phyloP scores from a whole-genome alignment of 1,140 invertebrate genomes.

The Drosophila rhopaloa region DNA sequence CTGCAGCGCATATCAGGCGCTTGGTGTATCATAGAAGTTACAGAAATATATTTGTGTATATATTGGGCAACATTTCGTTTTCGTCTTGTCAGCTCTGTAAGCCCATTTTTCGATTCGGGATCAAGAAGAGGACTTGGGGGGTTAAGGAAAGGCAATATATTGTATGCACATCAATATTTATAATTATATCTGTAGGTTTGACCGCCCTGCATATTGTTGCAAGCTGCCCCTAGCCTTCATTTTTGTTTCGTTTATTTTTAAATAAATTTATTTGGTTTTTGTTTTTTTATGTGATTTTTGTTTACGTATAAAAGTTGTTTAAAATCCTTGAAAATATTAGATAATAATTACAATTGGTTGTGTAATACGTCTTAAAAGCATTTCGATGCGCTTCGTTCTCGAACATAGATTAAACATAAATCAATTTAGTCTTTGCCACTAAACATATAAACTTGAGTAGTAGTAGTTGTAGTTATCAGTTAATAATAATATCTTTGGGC shows the following conservation, averaged over 20 bases:
- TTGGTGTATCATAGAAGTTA: slow-evolving; percentile 73
- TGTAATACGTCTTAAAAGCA: slow-evolving; percentile 69
- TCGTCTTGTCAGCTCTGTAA: slow-evolving; percentile 29
- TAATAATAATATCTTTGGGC: slow-evolving; percentile 81
- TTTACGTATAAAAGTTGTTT: slow-evolving; percentile 82
- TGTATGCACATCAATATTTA: slow-evolving; percentile 52
- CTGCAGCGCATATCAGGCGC: slow-evolving; percentile 71
- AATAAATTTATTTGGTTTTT: slow-evolving; percentile 71
- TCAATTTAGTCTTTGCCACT: slow-evolving; percentile 77
- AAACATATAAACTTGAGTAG: slow-evolving; percentile 62
- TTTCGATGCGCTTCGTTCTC: slow-evolving; percentile 48
- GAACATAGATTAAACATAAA: slow-evolving; percentile 65
- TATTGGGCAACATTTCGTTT: slow-evolving; percentile 47
- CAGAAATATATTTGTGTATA: slow-evolving; percentile 74
- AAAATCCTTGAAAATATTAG: slow-evolving; percentile 80
- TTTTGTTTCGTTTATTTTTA: slow-evolving; percentile 34
- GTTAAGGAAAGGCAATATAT: slow-evolving; percentile 43
- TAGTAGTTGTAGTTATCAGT: slow-evolving; percentile 44
- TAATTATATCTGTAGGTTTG: slow-evolving; percentile 35
- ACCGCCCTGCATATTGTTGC: slow-evolving; percentile 53
- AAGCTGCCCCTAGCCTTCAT: slow-evolving; percentile 10
- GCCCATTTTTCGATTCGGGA: slow-evolving; percentile 36
- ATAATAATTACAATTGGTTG: slow-evolving; percentile 78
- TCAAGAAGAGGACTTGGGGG: slow-evolving; percentile 34
- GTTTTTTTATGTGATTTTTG: slow-evolving; percentile 39